Conservation (phyloP, 2,888 invertebrate species). For the Xylota sylvarum region DNA sequence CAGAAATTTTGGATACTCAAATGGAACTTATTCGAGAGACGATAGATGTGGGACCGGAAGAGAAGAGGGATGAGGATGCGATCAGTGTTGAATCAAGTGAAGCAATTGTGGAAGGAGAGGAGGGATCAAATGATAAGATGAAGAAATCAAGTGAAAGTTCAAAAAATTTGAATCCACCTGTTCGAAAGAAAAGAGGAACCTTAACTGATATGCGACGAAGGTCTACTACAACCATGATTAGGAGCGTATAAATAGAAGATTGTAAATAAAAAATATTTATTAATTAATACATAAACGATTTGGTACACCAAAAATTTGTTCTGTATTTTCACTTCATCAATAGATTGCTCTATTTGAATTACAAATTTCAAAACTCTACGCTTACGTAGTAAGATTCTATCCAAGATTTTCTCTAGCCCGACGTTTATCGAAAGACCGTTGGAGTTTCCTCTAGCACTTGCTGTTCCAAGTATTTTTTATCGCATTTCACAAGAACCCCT, state of each 20-base stretch:
- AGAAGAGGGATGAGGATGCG: not conserved
- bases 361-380: too few species aligned
- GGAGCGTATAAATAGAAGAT: not conserved
- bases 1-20: conserved; percentile 46
- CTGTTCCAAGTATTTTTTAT: too few species aligned
- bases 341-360: too few species aligned
- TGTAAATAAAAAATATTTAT: not conserved
- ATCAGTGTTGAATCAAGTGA: not conserved
- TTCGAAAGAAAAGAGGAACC: not conserved
- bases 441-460: too few species aligned
- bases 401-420: too few species aligned
- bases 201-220: not conserved
- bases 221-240: not conserved
- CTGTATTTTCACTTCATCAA: too few species aligned
- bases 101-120: not conserved
- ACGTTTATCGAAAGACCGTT: too few species aligned
- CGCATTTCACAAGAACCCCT: too few species aligned
- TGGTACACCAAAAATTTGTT: too few species aligned
- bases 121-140: not conserved
- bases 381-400: too few species aligned
- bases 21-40: conserved; percentile 35
- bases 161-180: not conserved
- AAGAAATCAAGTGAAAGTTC: not conserved
- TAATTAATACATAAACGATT: too few species aligned
- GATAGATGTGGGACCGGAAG: not conserved